Conservation (phyloP, 1,140 invertebrate species). For the Drosophila sproati region DNA sequence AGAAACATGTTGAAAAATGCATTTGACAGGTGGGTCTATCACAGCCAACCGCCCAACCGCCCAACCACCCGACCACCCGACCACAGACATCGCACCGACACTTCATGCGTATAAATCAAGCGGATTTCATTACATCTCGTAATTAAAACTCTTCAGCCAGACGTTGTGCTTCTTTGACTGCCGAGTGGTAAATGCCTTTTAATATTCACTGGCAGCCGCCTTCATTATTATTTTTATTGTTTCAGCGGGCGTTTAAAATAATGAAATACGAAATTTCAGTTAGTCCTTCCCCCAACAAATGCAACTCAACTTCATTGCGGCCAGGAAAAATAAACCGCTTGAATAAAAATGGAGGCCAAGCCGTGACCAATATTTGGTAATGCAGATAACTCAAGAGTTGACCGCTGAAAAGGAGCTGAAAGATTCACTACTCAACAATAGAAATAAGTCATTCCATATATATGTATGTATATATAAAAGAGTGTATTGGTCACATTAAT, state of each 20-base stretch:
- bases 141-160: slow-evolving; percentile 52
- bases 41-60: background rate
- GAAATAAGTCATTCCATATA: background rate
- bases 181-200: slow-evolving; percentile 44
- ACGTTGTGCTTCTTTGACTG: slow-evolving; percentile 1
- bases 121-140: slow-evolving; percentile 57
- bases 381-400: slow-evolving; percentile 5
- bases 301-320: slow-evolving; percentile 12
- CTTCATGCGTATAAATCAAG: slow-evolving; percentile 47
- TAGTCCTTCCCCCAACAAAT: background rate
- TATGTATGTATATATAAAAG: background rate
- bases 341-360: background rate
- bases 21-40: slow-evolving; percentile 28
- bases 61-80: background rate
- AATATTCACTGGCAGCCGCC: slow-evolving; percentile 40
- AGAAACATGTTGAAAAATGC: slow-evolving; percentile 39
- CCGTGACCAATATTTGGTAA: slow-evolving; percentile 8
- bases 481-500: background rate
- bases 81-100: background rate
- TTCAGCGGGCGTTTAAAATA: slow-evolving; percentile 46
- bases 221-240: slow-evolving; percentile 54
- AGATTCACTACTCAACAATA: slow-evolving; percentile 4
- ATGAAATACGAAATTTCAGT: slow-evolving; percentile 20
- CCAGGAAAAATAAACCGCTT: background rate
- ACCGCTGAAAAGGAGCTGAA: slow-evolving; percentile 2